Percentiles rank a stretch among this genome's conserved stretches.
Evolutionary conservation across 2,888 invertebrate genomes (phyloP).

Genomic region (Drosophila fungiperda): DNA sequence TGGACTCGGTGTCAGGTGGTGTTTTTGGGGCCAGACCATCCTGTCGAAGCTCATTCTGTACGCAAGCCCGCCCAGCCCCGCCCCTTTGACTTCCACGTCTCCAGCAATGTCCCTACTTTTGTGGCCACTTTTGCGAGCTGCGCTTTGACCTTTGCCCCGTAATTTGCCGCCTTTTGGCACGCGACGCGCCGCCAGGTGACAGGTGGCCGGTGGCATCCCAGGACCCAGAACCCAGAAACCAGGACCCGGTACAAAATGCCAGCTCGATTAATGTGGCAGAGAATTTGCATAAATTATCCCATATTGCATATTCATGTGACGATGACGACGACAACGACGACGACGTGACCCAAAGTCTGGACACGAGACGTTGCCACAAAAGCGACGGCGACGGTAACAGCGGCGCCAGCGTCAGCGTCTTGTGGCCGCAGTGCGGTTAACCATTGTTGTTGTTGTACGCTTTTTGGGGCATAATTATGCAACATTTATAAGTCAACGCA

Average conservation of each 20-base stretch:
- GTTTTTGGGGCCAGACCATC: conserved; percentile 3
- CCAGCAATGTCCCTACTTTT: conserved; percentile 62
- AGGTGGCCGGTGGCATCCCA: conserved; percentile 6
- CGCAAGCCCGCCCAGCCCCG: not conserved
- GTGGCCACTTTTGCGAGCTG: conserved; percentile 46
- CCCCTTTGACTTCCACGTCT: not conserved
- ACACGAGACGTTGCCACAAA: conserved; percentile 26
- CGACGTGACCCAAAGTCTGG: conserved; percentile 71
- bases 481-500: conserved; percentile 57
- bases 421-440: conserved; percentile 83
- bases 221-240: conserved; percentile 1
- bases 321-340: conserved; percentile 1
- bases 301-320: conserved; percentile 85
- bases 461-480: conserved; percentile 79
- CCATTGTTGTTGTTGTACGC: conserved; percentile 18
- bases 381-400: conserved; percentile 3
- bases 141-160: conserved; percentile 65
- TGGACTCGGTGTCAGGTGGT: conserved; percentile 2
- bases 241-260: conserved; percentile 20
- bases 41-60: conserved; percentile 1
- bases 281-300: conserved; percentile 85
- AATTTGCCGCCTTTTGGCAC: conserved; percentile 70
- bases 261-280: conserved; percentile 83
- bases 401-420: conserved; percentile 57
- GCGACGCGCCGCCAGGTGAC: conserved; percentile 37